phyloP scores from a whole-genome alignment of 1,140 invertebrate species.

The Panonychus citri region DNA sequence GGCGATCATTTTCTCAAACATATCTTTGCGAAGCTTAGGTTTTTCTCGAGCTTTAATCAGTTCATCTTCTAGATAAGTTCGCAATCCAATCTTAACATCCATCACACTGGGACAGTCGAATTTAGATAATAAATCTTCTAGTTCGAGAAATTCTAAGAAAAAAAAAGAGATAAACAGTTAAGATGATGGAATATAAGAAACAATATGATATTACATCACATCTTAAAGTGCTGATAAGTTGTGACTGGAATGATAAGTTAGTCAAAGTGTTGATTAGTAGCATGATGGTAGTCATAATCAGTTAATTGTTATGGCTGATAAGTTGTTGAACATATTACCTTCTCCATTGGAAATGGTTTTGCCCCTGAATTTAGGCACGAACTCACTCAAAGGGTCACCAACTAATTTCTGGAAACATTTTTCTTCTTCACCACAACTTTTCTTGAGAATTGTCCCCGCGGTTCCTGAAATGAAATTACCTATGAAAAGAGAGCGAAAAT shows the following conservation, averaged over 20 bases:
- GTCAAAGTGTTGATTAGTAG: too few relatives aligned
- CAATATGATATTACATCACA: too few relatives aligned
- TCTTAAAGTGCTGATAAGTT: too few relatives aligned
- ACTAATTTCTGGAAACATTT: slow-evolving; percentile 44
- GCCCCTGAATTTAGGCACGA: slow-evolving; percentile 74
- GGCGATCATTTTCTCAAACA: slow-evolving; percentile 96
- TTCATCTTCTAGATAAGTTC: slow-evolving; percentile 85
- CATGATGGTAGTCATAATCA: too few relatives aligned
- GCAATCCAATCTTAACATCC: slow-evolving; percentile 86
- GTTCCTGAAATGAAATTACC: slow-evolving; percentile 79
- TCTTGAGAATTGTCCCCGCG: slow-evolving; percentile 78
- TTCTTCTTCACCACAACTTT: slow-evolving; percentile 66
- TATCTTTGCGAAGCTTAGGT: slow-evolving; percentile 76
- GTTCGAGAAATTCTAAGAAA: slow-evolving; percentile 43
- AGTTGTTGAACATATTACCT: slow-evolving; percentile 41
- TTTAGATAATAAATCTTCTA: slow-evolving; percentile 72
- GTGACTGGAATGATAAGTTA: neutral
- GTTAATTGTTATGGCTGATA: too few relatives aligned
- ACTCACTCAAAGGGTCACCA: slow-evolving; percentile 59
- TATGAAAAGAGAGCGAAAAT: slow-evolving; percentile 13
- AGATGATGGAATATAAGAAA: too few relatives aligned
- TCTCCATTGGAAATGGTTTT: slow-evolving; percentile 48
- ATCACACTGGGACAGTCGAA: slow-evolving; percentile 78
- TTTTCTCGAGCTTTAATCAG: slow-evolving; percentile 78
- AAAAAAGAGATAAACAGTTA: slow-evolving; percentile 9